Evolutionary conservation across 1,140 invertebrate species (phyloP), one percentile per base, ranked within the genome.

Genomic region (Heliothis subflexa): DNA sequence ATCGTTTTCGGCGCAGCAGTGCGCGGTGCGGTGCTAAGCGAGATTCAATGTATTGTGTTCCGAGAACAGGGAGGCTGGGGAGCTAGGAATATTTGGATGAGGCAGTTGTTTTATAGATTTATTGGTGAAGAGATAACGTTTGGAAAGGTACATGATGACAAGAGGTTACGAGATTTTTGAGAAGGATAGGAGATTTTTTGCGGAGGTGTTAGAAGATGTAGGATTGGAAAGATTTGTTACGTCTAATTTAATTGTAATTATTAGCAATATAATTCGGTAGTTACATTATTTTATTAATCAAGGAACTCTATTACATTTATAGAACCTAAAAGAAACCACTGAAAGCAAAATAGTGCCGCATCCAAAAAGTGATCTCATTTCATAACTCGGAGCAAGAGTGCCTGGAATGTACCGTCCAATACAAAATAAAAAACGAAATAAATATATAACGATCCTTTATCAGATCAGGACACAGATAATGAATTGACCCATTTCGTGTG

Each of bases 401-500:
- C 82, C 83, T 79, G 90, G 87, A 93, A 92, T 92, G 89, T 87
- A 85, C 83, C 85, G 78, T 81, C 83, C 71, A 61, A 81, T 81
- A 84, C 84, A 86, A 90, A 89, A 86, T 82, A 88, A 89, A 90
- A 81, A 88, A 86, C 86, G 78, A 86, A 83, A 88, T 85, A 91
- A 91, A 89, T 81, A 90, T 86, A 89, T 89, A 83, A 86, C 80
- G 84, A 86, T 85, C 81, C 81, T 84, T 90, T 91, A 93, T 93
- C 92, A 89, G 92, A 92, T 93, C 81, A 84, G 81, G 79, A 73
- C 57, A 78, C 66, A 83, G 89, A 93, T 93, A 92, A 92, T 91
- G 89, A 83, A 92, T 92, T 93, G 90, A 92, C 90, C 90, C 91
- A 92, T 92, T 93, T 91, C 87, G 80, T 80, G 71, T 83, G 86